Evolutionary conservation across 2,888 invertebrate genomes (phyloP).

Genomic region (Eristalis tenax): DNA sequence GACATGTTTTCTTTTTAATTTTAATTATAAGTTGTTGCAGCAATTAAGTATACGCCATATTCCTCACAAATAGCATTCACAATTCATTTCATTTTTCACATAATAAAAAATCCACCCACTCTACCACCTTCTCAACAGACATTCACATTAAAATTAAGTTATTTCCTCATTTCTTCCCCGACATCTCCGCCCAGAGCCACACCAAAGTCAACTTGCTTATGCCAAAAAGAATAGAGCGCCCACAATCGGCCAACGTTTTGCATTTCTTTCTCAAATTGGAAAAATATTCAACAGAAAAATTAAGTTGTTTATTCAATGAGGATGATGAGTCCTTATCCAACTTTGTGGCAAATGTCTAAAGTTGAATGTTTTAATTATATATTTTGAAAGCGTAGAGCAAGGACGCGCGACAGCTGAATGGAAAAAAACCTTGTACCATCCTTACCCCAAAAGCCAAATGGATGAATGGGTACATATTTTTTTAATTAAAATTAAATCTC

Average conservation of each 20-base stretch:
- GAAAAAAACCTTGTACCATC: conserved; percentile 34
- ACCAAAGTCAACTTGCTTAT: conserved; percentile 20
- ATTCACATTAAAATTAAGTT: conserved; percentile 70
- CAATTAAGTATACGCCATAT: conserved; percentile 57
- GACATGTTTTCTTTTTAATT: conserved; percentile 64
- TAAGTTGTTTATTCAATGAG: conserved; percentile 72
- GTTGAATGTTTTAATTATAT: conserved; percentile 71
- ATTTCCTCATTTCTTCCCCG: conserved; percentile 69
- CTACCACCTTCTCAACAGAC: conserved; percentile 40
- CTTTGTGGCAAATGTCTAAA: conserved; percentile 71
- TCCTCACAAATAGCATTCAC: conserved; percentile 64
- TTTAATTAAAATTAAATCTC: conserved; percentile 72
- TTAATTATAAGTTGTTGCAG: conserved; percentile 70
- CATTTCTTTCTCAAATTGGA: conserved; percentile 68
- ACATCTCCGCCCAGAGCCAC: conserved; percentile 51
- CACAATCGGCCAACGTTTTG: conserved; percentile 47
- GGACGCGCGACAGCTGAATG: conserved; percentile 53
- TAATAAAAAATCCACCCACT: conserved; percentile 10
- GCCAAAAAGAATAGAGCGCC: conserved; percentile 32
- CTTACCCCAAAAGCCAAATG: conserved; percentile 44
- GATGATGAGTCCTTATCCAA: conserved; percentile 72
- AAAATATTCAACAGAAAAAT: conserved; percentile 71
- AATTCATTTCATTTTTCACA: conserved; percentile 39
- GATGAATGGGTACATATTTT: conserved; percentile 63
- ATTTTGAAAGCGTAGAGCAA: conserved; percentile 52